Base-by-base conservation (phyloP, 2,888 invertebrate genomes). In the Tiliacea citrago region DNA sequence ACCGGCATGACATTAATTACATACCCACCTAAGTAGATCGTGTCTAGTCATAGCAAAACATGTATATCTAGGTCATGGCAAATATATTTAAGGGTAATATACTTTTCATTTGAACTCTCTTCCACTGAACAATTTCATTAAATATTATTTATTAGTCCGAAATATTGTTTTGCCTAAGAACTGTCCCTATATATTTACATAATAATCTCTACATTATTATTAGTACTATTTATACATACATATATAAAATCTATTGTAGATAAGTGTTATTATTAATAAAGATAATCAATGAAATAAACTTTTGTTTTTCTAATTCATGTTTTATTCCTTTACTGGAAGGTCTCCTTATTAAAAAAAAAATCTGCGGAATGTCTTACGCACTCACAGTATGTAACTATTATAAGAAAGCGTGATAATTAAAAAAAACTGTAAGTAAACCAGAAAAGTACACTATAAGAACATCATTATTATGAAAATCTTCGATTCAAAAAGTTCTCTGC, bases 211-310 rank as follows among this genome's bases (percentile, higher is more conserved):
- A 75, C 68, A 72, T 75, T 76, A 80, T 53, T 77, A 74, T 78
- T 77, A 79, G 70, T 79, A 84, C 51, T 75, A 84, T 75, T 79
- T 80, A 79, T 80, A 78, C 77, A 70, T 82, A 42, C 42, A 42
- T 35, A 78, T 66, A 67, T 73, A 70, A 70, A 80, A 80, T 60
- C 67, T 73, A 81, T 71, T 86, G 70, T 87, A 87, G 81, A 84
- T 89, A 86, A 86, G 85, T 88, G 81, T 83, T 86, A 88, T 77
- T 82, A 77, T 83, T 73, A 85, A 88, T 80, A 85, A 87, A 88
- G 81, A 83, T 90, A 89, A 89, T 90, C 86, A 87, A 89, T 87
- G 83, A 85, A 91, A 89, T 89, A 88, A 90, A 89, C 73, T 75
- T 84, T 77, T 88, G 88, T 89, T 90, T 91, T 81, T 89, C 83